Evolutionary conservation across 2,888 invertebrate species (phyloP).

Genomic region (Callimorpha dominula): DNA sequence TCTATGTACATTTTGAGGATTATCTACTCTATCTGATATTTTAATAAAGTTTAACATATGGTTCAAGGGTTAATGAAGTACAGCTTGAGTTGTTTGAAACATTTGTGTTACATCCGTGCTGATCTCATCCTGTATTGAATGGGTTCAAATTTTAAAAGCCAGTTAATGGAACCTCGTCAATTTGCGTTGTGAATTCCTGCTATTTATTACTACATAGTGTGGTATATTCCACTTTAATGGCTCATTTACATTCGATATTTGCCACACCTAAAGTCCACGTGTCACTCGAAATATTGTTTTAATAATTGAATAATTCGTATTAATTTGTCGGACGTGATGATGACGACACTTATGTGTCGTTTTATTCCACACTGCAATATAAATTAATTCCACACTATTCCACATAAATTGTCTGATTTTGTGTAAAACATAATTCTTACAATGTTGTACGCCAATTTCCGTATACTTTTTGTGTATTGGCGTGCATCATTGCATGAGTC

Average conservation of each 20-base stretch:
- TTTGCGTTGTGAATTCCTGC: conserved; percentile 4
- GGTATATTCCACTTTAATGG: conserved; percentile 24
- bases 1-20: background rate
- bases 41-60: background rate
- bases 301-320: conserved; percentile 40
- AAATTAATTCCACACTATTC: background rate
- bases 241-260: conserved; percentile 44
- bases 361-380: background rate
- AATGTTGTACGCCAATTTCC: conserved; percentile 5
- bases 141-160: background rate
- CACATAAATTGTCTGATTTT: background rate
- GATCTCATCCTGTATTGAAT: conserved; percentile 6
- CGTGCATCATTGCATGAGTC: conserved; percentile 42
- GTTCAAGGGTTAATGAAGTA: conserved; percentile 1
- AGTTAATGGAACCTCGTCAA: background rate
- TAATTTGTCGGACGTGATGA: conserved; percentile 9
- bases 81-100: conserved; percentile 1
- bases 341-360: background rate
- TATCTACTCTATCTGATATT: background rate
- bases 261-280: conserved; percentile 36
- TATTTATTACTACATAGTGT: conserved; percentile 26
- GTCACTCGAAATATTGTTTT: conserved; percentile 31
- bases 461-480: conserved; percentile 41
- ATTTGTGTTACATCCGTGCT: conserved; percentile 2
- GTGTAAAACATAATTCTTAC: background rate